phyloP scores from a whole-genome alignment of 2,113 vertebrate genomes.

The Lathamus discolor region DNA sequence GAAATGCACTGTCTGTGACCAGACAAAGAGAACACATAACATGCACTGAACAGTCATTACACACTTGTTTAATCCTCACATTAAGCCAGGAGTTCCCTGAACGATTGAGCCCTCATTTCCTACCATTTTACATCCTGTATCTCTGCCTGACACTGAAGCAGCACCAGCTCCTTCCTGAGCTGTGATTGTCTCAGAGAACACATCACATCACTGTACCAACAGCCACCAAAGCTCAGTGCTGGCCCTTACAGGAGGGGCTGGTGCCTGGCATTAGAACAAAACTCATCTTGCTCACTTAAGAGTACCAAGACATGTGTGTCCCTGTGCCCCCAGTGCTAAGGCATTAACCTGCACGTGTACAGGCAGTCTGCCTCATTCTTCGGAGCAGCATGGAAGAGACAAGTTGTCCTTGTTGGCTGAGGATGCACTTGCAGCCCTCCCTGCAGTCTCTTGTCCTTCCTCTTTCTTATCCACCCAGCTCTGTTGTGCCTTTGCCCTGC shows the following conservation, averaged over 20 bases:
- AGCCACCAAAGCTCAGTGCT: background rate
- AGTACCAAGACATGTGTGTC: background rate
- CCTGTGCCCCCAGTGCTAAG: background rate
- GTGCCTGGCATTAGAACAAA: background rate
- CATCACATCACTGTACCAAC: background rate
- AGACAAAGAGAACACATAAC: background rate
- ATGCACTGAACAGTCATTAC: background rate
- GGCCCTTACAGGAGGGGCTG: background rate
- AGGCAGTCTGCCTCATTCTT: accelerated
- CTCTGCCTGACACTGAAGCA: background rate
- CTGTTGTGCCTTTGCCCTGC: background rate
- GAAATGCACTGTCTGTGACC: background rate
- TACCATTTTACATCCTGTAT: background rate
- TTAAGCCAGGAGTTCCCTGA: background rate
- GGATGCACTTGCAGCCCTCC: background rate
- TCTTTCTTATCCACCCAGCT: background rate
- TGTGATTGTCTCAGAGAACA: background rate
- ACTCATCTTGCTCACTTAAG: background rate
- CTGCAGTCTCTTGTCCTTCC: background rate
- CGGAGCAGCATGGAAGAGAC: background rate
- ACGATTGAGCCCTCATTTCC: background rate
- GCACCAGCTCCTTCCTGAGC: background rate
- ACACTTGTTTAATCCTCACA: background rate
- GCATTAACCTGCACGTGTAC: background rate
- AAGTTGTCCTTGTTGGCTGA: background rate